A percentile compares a stretch with the other conserved stretches of the same genome.
Conservation (phyloP, 2,888 invertebrate genomes). For the Neria commutata region DNA sequence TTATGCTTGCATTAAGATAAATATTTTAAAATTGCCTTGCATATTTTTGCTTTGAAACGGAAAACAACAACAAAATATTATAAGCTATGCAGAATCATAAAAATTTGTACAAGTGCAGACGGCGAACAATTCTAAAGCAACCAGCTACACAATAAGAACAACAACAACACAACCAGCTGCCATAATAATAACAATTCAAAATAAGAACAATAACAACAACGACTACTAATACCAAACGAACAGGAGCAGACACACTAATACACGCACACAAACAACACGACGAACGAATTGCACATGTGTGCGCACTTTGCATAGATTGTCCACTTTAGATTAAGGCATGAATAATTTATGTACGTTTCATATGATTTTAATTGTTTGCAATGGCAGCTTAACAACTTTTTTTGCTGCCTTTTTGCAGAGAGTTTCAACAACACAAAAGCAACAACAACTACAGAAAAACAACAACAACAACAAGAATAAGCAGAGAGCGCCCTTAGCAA, state of each 20-base stretch:
- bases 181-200: not conserved
- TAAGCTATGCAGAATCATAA: no score
- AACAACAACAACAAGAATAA: slow-evolving; percentile 33
- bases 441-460: slow-evolving; percentile 12
- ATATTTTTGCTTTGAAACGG: no score
- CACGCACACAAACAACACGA: slow-evolving; percentile 12
- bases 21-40: no score
- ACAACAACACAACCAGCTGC: not conserved
- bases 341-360: slow-evolving; percentile 61
- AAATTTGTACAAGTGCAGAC: not conserved
- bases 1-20: no score
- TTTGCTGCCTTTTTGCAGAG: slow-evolving; percentile 5
- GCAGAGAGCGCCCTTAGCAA: slow-evolving; percentile 49
- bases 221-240: not conserved
- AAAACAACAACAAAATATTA: no score
- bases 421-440: slow-evolving; percentile 22
- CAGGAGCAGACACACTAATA: slow-evolving; percentile 7
- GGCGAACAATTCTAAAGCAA: no score
- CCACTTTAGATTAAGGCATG: slow-evolving; percentile 60
- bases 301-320: slow-evolving; percentile 58
- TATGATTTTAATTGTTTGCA: slow-evolving; percentile 61
- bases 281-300: slow-evolving; percentile 9
- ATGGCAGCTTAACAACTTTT: slow-evolving; percentile 54
- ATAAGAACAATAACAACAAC: not conserved
- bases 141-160: not conserved